Evolutionary conservation across 2,888 invertebrate genomes (phyloP), one percentile per base, ranked within the genome.

Genomic region (Amphipyra berbera): DNA sequence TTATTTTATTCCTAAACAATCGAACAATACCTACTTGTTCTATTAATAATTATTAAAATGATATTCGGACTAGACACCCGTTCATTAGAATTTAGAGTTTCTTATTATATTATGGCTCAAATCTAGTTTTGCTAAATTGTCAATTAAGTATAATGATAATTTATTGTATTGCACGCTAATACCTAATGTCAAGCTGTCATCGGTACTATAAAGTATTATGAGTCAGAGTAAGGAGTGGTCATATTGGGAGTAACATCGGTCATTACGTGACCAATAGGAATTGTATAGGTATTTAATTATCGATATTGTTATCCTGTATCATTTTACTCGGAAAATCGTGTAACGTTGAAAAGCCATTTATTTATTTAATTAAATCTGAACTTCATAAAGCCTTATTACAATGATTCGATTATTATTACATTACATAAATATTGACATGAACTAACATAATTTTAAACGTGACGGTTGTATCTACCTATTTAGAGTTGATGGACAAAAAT

Each of bases 251-350:
- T 68, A 79, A 62, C 57, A 53, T 68, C 61, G 48, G n/a, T 69
- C 37, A 57, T 52, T 49, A 48, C 8, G 54, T 62, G 62, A 46
- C 76, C 76, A 76, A 76, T 76, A 46, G 55, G 68, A 76, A 80
- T 80, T 73, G 70, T 75, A 21, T 72, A 68, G 76, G 79, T 78
- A 79, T 73, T 78, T 76, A 76, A 72, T 57, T 62, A 61, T 66
- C 61, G 46, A 67, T 55, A 63, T 73, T 73, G 66, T 56, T 30
- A 64, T 37, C 40, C 15, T 45, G 41, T 40, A 54, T 50, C 49
- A 66, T 58, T 57, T 52, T 48, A 37, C 14, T 69, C 40, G 15
- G 40, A 67, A 66, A 72, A 49, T 38, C 21, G 33, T n/a, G 13
- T 40, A 9, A 13, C 47, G 1, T 57, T 49, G 21, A 42, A 35